These are phyloP conservation scores for Pseudorasbora parva DNA, from an alignment of 2,113 vertebrate species.

Conservation along the genomic window DNA sequence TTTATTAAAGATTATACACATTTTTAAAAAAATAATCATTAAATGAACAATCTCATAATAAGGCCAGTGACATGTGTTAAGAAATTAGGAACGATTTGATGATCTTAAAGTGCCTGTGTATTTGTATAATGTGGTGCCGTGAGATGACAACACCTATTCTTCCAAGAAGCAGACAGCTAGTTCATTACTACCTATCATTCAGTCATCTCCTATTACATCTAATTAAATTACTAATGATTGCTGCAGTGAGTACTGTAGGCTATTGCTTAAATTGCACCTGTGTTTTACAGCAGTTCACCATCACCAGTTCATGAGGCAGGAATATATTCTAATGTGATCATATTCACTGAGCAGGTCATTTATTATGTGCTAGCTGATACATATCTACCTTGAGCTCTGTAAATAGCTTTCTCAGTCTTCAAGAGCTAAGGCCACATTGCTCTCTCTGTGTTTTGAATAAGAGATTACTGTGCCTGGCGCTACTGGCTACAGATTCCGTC, in stretches of 20 bases:
- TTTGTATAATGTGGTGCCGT: neutral
- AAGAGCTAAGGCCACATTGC: slow-evolving; percentile 42
- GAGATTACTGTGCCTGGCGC: slow-evolving; percentile 45
- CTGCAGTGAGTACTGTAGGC: neutral
- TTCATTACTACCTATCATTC: slow-evolving; percentile 14
- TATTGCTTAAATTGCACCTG: slow-evolving; percentile 12
- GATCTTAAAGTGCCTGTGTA: neutral
- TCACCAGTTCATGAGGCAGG: neutral
- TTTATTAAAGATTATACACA: too few relatives aligned
- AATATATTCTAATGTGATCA: slow-evolving; percentile 34
- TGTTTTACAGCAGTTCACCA: neutral
- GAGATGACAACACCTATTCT: neutral
- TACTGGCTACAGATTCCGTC: slow-evolving; percentile 50
- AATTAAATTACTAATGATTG: slow-evolving; percentile 21
- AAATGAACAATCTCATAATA: neutral
- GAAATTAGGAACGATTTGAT: neutral
- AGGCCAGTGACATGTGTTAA: neutral
- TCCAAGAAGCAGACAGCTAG: neutral
- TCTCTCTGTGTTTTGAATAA: slow-evolving; percentile 44
- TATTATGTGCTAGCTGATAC: slow-evolving; percentile 38
- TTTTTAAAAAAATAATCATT: too few relatives aligned
- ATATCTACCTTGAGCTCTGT: slow-evolving; percentile 41
- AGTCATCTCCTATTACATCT: slow-evolving; percentile 11
- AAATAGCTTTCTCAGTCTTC: slow-evolving; percentile 51
- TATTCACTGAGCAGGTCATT: slow-evolving; percentile 36